These are phyloP conservation scores for Plagodis dolabraria DNA, from an alignment of 2,888 invertebrate species.

Conservation along the genomic window DNA sequence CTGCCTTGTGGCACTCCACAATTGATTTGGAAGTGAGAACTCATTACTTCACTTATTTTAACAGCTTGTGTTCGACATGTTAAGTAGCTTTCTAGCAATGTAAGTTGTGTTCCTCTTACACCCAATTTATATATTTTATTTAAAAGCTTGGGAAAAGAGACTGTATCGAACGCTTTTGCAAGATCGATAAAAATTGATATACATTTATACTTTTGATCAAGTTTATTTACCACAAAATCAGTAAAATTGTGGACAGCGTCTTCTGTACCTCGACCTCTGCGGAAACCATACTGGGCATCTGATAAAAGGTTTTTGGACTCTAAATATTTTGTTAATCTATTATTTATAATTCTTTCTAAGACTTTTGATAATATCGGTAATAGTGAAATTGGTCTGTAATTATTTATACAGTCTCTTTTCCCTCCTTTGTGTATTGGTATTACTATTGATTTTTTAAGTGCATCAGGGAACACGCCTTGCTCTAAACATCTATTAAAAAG, in stretches of 20 bases:
- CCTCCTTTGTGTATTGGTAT: no score
- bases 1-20: neutral
- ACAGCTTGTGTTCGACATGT: neutral
- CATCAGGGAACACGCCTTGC: no score
- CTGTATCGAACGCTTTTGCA: neutral
- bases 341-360: neutral
- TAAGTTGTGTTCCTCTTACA: no score
- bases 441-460: no score
- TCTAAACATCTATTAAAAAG: no score
- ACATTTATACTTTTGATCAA: neutral
- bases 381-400: neutral
- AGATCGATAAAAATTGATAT: neutral
- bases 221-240: neutral
- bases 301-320: neutral
- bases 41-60: neutral
- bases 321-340: neutral
- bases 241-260: neutral
- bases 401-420: no score
- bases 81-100: no score
- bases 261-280: neutral
- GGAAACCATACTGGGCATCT: neutral
- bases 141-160: neutral
- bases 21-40: neutral
- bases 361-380: neutral
- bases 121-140: neutral